phyloP scores from a whole-genome alignment of 2,888 invertebrate genomes.

The Drosophila paramelanica region DNA sequence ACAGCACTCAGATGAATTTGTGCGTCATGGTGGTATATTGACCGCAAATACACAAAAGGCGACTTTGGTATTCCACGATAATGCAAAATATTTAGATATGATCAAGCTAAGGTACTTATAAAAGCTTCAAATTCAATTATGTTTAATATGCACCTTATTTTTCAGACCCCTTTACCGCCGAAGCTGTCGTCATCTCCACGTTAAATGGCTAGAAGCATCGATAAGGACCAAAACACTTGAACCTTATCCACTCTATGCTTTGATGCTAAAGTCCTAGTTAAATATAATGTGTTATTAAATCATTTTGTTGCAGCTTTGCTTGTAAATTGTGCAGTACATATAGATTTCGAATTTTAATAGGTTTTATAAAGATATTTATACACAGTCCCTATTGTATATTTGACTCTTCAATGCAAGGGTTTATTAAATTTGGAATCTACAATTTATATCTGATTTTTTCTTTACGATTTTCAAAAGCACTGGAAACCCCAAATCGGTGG shows the following conservation, averaged over 20 bases:
- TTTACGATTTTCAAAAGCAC: background rate
- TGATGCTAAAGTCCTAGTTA: conserved; percentile 46
- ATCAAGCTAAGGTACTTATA: conserved; percentile 58
- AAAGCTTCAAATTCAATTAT: background rate
- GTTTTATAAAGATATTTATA: background rate
- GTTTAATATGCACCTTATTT: background rate
- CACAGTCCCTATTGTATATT: conserved; percentile 1
- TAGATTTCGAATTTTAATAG: background rate
- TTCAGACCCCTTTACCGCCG: conserved; percentile 74
- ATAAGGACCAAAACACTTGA: conserved; percentile 57
- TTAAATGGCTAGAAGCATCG: conserved; percentile 80
- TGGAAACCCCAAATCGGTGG: no score
- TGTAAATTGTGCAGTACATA: background rate
- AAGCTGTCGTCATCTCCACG: conserved; percentile 77
- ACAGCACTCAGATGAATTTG: conserved; percentile 53
- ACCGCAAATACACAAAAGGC: conserved; percentile 73
- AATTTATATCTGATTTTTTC: background rate
- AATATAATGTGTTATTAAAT: background rate
- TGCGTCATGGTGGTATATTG: conserved; percentile 71
- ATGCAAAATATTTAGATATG: conserved; percentile 38
- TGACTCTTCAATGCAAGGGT: background rate
- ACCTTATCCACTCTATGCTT: conserved; percentile 77
- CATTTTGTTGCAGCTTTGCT: background rate
- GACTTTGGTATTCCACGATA: conserved; percentile 64
- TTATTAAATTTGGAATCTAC: background rate